Evolutionary conservation across 1,140 invertebrate genomes (phyloP).

Genomic region (Leptestheria dahalacensis): DNA sequence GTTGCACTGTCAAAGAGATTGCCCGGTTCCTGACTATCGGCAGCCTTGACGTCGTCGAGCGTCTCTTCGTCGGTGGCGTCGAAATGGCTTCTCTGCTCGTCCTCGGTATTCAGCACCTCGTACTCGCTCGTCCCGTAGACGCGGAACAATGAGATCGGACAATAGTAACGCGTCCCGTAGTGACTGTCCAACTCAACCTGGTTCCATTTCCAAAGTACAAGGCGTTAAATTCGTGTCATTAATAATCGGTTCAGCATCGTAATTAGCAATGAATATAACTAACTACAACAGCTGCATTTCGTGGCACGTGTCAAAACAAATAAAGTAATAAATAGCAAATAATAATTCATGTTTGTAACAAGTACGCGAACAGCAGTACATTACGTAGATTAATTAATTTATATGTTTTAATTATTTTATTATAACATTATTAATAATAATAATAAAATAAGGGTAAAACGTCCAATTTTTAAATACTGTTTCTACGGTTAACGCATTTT

Average conservation of each 20-base stretch:
- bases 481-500: too few species aligned
- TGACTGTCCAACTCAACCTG: conserved; percentile 74
- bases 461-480: too few species aligned
- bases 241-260: too few species aligned
- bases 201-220: conserved; percentile 10
- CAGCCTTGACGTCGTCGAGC: conserved; percentile 16
- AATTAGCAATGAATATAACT: too few species aligned
- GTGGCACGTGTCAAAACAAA: too few species aligned
- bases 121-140: conserved; percentile 84
- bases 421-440: background rate
- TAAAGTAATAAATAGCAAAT: too few species aligned
- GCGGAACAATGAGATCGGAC: conserved; percentile 81
- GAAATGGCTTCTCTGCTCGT: conserved; percentile 16
- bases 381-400: background rate
- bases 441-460: background rate
- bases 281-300: too few species aligned
- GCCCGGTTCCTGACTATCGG: conserved; percentile 16
- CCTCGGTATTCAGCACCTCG: conserved; percentile 43
- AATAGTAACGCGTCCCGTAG: conserved; percentile 92
- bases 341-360: too few species aligned
- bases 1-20: conserved; percentile 70
- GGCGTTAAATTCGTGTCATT: too few species aligned
- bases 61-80: conserved; percentile 18
- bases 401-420: background rate
- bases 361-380: too few species aligned